phyloP scores from a whole-genome alignment of 2,797 vertebrate genomes.

The Euphonia xanthogaster region DNA sequence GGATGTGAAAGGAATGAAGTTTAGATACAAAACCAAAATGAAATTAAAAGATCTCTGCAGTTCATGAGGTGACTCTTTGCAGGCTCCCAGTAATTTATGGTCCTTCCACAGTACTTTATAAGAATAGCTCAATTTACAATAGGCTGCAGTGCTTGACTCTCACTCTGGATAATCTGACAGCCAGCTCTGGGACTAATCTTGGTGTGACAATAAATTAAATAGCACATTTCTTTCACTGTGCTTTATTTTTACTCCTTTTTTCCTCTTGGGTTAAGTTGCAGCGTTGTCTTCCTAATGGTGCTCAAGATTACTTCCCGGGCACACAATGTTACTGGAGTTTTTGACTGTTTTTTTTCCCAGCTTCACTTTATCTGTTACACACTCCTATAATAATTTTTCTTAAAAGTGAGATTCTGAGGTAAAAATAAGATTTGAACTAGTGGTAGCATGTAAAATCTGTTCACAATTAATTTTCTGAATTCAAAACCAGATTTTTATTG shows the following conservation, averaged over 20 bases:
- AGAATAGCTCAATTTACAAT: neutral
- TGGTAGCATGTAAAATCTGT: neutral
- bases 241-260: neutral
- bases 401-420: neutral
- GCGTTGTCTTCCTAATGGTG: neutral
- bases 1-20: conserved; percentile 18
- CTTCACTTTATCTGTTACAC: neutral
- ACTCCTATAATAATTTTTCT: neutral
- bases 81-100: conserved; percentile 38
- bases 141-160: neutral
- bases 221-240: neutral
- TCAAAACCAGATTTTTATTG: neutral
- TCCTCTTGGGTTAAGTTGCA: neutral
- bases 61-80: neutral
- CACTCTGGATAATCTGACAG: neutral
- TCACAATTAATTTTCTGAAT: neutral
- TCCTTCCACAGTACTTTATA: conserved; percentile 10
- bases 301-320: neutral
- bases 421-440: neutral
- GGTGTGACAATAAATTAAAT: neutral
- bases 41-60: neutral
- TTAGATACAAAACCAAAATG: neutral
- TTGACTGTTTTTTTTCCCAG: neutral
- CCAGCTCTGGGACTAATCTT: conserved; percentile 12
- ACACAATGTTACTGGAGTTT: neutral